phyloP scores from a whole-genome alignment of 2,888 invertebrate species.

The Girardia tigrina region DNA sequence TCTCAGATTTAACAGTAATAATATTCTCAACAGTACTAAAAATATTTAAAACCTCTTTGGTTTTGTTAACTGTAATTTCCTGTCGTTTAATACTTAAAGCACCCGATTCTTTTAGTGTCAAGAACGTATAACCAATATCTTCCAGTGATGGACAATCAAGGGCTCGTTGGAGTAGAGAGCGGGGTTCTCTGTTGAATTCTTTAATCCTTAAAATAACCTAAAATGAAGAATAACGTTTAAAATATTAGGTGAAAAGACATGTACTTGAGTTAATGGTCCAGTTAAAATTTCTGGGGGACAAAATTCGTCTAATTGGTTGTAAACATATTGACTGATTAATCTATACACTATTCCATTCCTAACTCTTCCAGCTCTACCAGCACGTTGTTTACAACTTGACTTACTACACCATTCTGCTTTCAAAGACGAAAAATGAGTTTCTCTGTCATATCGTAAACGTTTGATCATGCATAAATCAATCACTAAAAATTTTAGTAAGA shows the following conservation, averaged over 20 bases:
- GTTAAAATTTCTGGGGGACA: conserved; percentile 31
- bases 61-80: background rate
- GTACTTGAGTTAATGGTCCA: conserved; percentile 32
- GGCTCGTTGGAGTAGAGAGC: conserved; percentile 67
- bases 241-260: no score
- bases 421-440: conserved; percentile 66
- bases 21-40: no score
- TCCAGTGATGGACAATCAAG: conserved; percentile 71
- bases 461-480: conserved; percentile 87
- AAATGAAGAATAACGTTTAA: no score
- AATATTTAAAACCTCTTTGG: conserved; percentile 44
- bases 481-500: no score
- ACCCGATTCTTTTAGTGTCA: conserved; percentile 66
- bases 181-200: conserved; percentile 63
- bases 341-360: conserved; percentile 69
- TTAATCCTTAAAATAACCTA: conserved; percentile 59
- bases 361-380: conserved; percentile 77
- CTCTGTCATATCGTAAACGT: conserved; percentile 61
- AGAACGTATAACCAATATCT: conserved; percentile 66
- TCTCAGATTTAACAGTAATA: no score
- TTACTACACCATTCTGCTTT: conserved; percentile 74
- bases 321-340: conserved; percentile 45
- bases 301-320: conserved; percentile 38
- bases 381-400: conserved; percentile 67
- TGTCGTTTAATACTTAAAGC: conserved; percentile 29